These are phyloP conservation scores for Anguilla japonica DNA, from an alignment of 2,113 vertebrate genomes.

Conservation along the genomic window DNA sequence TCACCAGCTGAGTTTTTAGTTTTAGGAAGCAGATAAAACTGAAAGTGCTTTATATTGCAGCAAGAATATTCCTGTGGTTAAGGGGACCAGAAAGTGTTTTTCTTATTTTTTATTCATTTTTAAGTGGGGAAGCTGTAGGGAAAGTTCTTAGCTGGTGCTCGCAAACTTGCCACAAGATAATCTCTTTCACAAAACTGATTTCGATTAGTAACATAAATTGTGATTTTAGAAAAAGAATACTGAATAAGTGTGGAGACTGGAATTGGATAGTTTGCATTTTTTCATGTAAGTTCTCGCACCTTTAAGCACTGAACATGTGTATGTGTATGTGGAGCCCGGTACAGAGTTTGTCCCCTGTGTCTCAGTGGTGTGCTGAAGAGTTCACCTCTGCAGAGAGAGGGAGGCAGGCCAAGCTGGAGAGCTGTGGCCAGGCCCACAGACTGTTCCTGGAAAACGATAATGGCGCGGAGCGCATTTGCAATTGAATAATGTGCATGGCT, in stretches of 20 bases:
- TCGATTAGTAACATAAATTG: too few species aligned
- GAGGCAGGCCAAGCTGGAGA: background rate
- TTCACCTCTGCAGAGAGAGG: background rate
- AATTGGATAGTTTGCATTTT: background rate
- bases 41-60: background rate
- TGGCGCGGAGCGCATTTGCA: background rate
- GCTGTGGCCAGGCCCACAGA: background rate
- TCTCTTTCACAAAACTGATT: background rate
- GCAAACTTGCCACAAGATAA: background rate
- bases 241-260: background rate
- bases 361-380: background rate
- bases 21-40: background rate
- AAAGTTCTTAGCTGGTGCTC: background rate
- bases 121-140: background rate
- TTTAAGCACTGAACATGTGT: background rate
- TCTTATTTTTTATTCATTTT: too few species aligned
- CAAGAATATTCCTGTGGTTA: too few species aligned
- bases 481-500: background rate
- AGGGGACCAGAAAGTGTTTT: too few species aligned
- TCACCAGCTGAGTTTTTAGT: background rate
- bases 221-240: background rate
- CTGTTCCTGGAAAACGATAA: background rate
- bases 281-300: background rate
- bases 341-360: background rate
- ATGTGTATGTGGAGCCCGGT: background rate